A percentile compares a stretch with the other conserved stretches of the same genome.
Conservation (phyloP, 2,113 vertebrate genomes). For the human region GRCh38 chrX:109656001-109656500, state of each 20-base stretch:
- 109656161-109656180: background rate
- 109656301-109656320: background rate
- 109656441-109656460: background rate
- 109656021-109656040: background rate
- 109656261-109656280: background rate
- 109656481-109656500: background rate
- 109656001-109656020: background rate
- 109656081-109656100: slow-evolving; percentile 6
- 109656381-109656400: background rate
- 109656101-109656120: background rate
- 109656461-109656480: background rate
- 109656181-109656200: background rate
- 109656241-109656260: background rate
- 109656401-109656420: background rate
- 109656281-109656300: background rate
- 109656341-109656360: background rate
- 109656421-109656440: background rate
- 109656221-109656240: background rate
- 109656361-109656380: background rate
- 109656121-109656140: background rate
- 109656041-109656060: background rate
- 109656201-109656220: background rate
- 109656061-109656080: background rate
- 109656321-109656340: background rate
- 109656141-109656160: background rate